Base-by-base conservation (phyloP, 2,113 vertebrate genomes). In the Cyprinus carpio region DNA sequence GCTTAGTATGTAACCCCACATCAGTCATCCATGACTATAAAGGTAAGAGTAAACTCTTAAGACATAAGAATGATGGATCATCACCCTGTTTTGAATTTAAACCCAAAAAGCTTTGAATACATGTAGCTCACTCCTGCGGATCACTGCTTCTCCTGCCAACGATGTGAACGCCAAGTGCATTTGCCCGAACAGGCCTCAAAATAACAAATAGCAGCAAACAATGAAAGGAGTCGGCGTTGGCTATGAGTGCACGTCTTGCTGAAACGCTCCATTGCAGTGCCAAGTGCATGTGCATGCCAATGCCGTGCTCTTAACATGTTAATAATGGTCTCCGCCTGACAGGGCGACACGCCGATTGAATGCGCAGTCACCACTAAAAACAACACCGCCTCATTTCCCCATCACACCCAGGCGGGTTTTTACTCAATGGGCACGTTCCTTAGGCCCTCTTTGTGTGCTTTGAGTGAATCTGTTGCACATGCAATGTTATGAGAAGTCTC, bases 261-360 rank as follows among this genome's bases (percentile, higher is more conserved):
- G 72, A 85, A 87, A 90, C 16, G 77, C 88, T 88, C 20, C 37
- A 62, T 75, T 72, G 76, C 84, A 25, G 54, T 86, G 89, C 78
- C 81, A 87, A 87, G 71, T 87, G 78, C 25, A 8, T 29, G 64
- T 56, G 8, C 23, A 62, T 82, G 88, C 85, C 51, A 79, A 64
- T 27, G 43, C 46, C 23, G 58, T 81, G 69, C 79, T 46, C 78
- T 85, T 86, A 72, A 81, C 75, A 46, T 86, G 78, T 87, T 84
- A 88, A 90, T 91, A 82, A 86, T 86, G 25, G 77, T 71, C 72
- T 83, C 75, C 46, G 77, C 80, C 85, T 81, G 86, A 88, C 56
- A 56, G 12, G 75, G 80, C 40, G 81, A 80, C 79, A 83, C 37
- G 56, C 56, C 54, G 27, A 75, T 75, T 65, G 67, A 87, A 87